Percentiles rank a stretch among this genome's conserved stretches.
Conservation (phyloP, 2,113 vertebrate species). For the Esox niger region DNA sequence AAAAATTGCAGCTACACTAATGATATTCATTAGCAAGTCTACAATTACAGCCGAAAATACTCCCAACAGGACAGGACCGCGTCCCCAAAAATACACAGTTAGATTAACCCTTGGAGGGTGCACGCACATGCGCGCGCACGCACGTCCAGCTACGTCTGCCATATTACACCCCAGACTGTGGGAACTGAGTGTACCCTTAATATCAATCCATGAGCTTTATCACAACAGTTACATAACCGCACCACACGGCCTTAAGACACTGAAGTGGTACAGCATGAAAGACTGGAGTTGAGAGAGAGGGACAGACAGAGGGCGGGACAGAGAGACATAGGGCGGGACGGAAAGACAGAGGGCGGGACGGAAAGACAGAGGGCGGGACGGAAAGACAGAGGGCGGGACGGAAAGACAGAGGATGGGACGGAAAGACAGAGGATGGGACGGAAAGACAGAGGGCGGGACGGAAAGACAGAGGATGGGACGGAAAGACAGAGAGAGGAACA, state of each 20-base stretch:
- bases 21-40: constrained; percentile 42
- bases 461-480: too few relatives aligned
- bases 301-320: too few relatives aligned
- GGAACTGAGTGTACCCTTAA: neutral
- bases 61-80: constrained; percentile 19
- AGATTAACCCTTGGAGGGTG: neutral
- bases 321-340: too few relatives aligned
- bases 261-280: neutral
- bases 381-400: too few relatives aligned
- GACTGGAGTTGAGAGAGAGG: neutral
- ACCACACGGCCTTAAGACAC: neutral
- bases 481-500: too few relatives aligned
- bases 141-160: neutral
- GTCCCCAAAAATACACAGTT: constrained; percentile 9
- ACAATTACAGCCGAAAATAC: constrained; percentile 48
- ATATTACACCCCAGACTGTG: neutral
- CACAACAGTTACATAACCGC: constrained; percentile 32
- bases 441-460: too few relatives aligned
- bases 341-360: too few relatives aligned
- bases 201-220: constrained; percentile 34
- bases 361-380: too few relatives aligned
- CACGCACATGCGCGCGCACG: neutral
- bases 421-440: too few relatives aligned
- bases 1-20: constrained; percentile 34
- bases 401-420: too few relatives aligned